These are phyloP conservation scores for Agapostemon virescens DNA, from an alignment of 2,888 invertebrate genomes.

Conservation along the genomic window DNA sequence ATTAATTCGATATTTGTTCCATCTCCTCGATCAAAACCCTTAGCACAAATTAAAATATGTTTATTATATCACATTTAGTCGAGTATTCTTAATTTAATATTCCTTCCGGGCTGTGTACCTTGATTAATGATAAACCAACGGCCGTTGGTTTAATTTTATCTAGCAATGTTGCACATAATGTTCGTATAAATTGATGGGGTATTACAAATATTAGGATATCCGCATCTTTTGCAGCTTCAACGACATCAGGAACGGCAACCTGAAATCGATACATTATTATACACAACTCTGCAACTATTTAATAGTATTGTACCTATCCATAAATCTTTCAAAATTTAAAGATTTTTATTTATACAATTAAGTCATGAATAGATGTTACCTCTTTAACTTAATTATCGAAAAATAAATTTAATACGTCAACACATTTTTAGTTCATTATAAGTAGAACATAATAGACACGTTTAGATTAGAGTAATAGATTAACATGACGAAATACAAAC, in stretches of 20 bases:
- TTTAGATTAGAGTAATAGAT: neutral
- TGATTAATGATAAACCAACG: slow-evolving; percentile 85
- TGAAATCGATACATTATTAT: slow-evolving; percentile 67
- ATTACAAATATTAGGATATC: slow-evolving; percentile 86
- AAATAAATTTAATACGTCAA: too few species aligned
- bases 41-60: slow-evolving; percentile 6
- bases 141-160: slow-evolving; percentile 84
- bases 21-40: slow-evolving; percentile 82
- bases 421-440: neutral
- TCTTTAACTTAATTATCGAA: neutral
- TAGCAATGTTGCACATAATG: slow-evolving; percentile 82
- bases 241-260: slow-evolving; percentile 86
- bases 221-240: slow-evolving; percentile 84
- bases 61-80: neutral
- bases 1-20: slow-evolving; percentile 83
- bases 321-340: too few species aligned
- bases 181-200: slow-evolving; percentile 86
- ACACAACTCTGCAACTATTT: neutral
- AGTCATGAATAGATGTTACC: neutral
- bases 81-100: neutral
- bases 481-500: neutral
- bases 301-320: neutral
- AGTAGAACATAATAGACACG: neutral
- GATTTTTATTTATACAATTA: neutral
- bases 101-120: slow-evolving; percentile 79